phyloP scores from a whole-genome alignment of 35 echinoderm and acorn worm genomes.

The Heliocidaris tuberculata region DNA sequence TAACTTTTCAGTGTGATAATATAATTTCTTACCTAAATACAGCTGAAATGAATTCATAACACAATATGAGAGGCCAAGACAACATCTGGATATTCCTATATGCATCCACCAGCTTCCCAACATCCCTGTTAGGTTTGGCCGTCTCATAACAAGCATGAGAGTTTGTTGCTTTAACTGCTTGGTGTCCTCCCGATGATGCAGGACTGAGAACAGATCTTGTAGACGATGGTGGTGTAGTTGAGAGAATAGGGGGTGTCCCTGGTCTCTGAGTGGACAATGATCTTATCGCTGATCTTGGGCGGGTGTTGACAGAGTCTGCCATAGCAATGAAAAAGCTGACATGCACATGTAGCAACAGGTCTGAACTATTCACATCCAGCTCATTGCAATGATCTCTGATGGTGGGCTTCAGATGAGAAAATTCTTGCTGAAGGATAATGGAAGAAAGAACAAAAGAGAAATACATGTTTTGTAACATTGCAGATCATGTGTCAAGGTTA shows the following conservation, averaged over 20 bases:
- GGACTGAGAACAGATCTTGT: background rate
- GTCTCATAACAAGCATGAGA: background rate
- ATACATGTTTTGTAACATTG: too few species aligned
- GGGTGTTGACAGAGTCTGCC: background rate
- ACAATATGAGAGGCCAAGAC: slow-evolving; percentile 15
- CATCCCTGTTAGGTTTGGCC: background rate
- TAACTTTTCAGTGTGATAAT: background rate
- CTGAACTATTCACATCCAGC: background rate
- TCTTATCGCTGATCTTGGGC: background rate
- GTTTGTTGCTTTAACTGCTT: background rate
- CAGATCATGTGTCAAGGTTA: too few species aligned
- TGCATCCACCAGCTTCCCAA: slow-evolving; percentile 3
- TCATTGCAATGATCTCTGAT: background rate
- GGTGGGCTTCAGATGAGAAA: background rate
- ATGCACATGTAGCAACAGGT: background rate
- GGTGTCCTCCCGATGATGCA: background rate
- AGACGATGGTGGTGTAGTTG: background rate
- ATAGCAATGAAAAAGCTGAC: background rate
- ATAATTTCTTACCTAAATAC: background rate
- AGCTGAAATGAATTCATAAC: slow-evolving; percentile 21
- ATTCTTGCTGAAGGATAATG: background rate
- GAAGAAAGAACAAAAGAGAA: background rate
- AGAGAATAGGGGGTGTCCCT: background rate
- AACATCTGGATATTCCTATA: background rate
- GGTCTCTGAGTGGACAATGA: background rate